Percentiles rank a stretch among this genome's conserved stretches.
Conservation (phyloP, 2,113 vertebrate species). For the Meleagris gallopavo region DNA sequence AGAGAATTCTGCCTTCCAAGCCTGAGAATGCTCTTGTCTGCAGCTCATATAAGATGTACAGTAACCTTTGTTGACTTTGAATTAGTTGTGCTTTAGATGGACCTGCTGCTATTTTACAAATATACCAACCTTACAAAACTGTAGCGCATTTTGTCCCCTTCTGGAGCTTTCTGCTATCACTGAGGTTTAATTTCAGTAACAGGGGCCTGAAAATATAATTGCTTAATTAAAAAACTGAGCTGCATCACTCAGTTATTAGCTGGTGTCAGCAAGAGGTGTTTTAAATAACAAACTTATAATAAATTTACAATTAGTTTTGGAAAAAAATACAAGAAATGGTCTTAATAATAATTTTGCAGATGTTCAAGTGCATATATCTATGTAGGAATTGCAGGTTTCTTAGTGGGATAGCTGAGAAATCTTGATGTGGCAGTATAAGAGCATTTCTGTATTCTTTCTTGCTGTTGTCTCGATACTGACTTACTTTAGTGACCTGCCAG, state of each 20-base stretch:
- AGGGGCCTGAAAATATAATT: not conserved
- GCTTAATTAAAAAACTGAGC: not conserved
- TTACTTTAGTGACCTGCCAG: not conserved
- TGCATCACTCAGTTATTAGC: not conserved
- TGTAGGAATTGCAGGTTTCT: fast-evolving
- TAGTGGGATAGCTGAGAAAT: not conserved
- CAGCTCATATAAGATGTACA: fast-evolving
- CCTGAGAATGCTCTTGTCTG: not conserved
- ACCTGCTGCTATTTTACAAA: not conserved
- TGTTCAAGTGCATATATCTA: not conserved
- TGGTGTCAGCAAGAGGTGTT: not conserved
- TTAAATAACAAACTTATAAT: not conserved
- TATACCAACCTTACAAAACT: not conserved
- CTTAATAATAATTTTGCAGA: not conserved
- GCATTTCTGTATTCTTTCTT: not conserved
- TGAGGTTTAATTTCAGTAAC: not conserved
- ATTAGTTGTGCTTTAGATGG: fast-evolving
- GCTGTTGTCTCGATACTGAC: not conserved
- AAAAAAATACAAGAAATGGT: not conserved
- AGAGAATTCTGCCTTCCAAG: not conserved
- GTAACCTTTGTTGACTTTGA: not conserved
- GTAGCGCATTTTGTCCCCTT: not conserved
- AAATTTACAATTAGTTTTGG: not conserved
- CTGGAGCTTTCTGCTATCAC: not conserved
- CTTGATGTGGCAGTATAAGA: not conserved